Evolutionary conservation across 2,113 vertebrate species (phyloP).

Genomic region (Salvelinus alpinus): DNA sequence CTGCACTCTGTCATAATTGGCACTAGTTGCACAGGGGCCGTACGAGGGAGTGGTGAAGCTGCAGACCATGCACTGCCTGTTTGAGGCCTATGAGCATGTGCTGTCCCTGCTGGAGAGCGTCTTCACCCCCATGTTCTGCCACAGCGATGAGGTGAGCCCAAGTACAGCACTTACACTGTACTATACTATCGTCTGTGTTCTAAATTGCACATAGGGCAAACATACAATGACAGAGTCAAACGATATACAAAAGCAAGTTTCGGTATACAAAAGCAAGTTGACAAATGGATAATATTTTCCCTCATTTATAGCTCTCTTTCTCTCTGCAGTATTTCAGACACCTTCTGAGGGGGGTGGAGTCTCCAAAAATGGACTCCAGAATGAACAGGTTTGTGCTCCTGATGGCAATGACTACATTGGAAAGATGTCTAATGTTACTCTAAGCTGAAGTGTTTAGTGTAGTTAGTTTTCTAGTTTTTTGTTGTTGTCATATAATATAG

Average conservation of each 20-base stretch:
- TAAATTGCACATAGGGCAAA: too few species aligned
- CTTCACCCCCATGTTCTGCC: slow-evolving; percentile 97
- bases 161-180: neutral
- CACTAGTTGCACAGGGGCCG: slow-evolving; percentile 83
- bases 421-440: neutral
- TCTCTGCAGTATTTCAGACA: slow-evolving; percentile 89
- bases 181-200: too few species aligned
- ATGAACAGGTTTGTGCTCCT: slow-evolving; percentile 80
- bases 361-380: slow-evolving; percentile 83
- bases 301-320: neutral
- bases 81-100: slow-evolving; percentile 96
- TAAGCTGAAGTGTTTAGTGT: neutral
- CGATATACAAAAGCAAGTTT: neutral
- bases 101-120: slow-evolving; percentile 91
- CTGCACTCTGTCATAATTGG: neutral
- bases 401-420: neutral
- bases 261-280: neutral
- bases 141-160: slow-evolving; percentile 89
- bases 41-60: slow-evolving; percentile 88
- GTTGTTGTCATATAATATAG: neutral
- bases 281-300: too few species aligned
- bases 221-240: too few species aligned
- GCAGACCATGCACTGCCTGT: slow-evolving; percentile 90
- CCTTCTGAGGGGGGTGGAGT: slow-evolving; percentile 89
- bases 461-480: neutral